Evolutionary conservation across 2,888 invertebrate genomes (phyloP).

Genomic region (Siphonodentalium dalli): DNA sequence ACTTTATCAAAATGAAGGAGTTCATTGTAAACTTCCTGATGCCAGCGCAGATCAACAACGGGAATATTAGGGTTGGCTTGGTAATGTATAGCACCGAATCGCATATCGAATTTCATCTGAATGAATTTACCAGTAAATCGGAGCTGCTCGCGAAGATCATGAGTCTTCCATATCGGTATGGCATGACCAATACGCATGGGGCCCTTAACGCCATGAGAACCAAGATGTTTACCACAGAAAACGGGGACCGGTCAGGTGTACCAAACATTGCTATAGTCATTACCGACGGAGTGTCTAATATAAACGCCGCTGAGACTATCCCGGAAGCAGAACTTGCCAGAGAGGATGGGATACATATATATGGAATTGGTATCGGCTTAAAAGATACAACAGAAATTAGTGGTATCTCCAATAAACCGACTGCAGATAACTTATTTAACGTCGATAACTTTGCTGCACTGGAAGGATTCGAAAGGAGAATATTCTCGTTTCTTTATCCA

Average conservation of each 20-base stretch:
- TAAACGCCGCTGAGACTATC: constrained; percentile 45
- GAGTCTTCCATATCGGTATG: no score
- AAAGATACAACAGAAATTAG: constrained; percentile 44
- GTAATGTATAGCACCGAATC: no score
- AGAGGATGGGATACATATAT: constrained; percentile 36
- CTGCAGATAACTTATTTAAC: constrained; percentile 32
- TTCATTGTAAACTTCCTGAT: no score
- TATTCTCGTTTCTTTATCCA: no score
- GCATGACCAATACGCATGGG: constrained; percentile 57
- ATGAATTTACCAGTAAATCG: no score
- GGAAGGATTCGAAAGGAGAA: constrained; percentile 23
- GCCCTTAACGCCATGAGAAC: constrained; percentile 44
- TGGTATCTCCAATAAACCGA: constrained; percentile 42
- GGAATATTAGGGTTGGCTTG: no score
- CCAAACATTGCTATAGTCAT: constrained; percentile 52
- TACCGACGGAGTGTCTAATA: constrained; percentile 60
- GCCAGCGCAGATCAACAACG: no score
- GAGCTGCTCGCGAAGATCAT: no score
- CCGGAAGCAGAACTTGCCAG: constrained; percentile 44
- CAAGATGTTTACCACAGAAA: constrained; percentile 41
- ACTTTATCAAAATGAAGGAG: no score
- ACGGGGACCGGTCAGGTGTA: constrained; percentile 47
- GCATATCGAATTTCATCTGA: no score
- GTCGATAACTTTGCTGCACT: constrained; percentile 37
- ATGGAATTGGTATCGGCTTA: constrained; percentile 46